Base-by-base conservation (phyloP, 2,113 vertebrate genomes). In the Actinemys pallida region DNA sequence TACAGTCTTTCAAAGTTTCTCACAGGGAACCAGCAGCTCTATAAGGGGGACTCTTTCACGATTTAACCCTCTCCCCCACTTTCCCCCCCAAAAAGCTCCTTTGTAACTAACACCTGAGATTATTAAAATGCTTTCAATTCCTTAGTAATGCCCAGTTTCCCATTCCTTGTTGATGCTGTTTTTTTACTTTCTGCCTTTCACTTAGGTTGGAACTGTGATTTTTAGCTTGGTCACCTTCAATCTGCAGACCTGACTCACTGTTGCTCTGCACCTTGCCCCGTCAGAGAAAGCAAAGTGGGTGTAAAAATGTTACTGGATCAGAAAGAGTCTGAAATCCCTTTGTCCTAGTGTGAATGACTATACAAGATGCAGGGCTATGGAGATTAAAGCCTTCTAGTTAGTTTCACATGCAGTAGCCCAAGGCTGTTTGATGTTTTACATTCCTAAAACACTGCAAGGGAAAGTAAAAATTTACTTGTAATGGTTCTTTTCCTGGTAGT, bases 191-290 rank as follows among this genome's bases (percentile, higher is more conserved):
- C 0, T 59, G 78, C 42, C 0, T 5, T 49, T n/a, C 47, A 86
- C 56, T 65, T 90, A 90, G 72, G 83, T 80, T 49, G 52, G 93
- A 29, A 47, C 88, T 88, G 79, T 78, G 62, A 10, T 92, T 86
- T 86, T 89, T 86, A 91, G 72, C 49, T 31, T 88, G 56, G 83
- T 39, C 6, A 53, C 72, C 76, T 89, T 90, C 49, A 45, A 39
- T 52, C 49, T 86, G 49, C 2, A 0, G 12, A 3, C 83, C 87
- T 0, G 0, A 50, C 50, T 25, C 27, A 90, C 0, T 69, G 8
- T 69, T 69, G 62, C 0, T 20, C 87, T 87, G 0, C 1, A 86
- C 92, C 83, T 94, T 87, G 59, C 42, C 78, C 81, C 95, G 78
- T 90, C 85, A 88, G 42, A 24, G 81, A 78, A 76, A 93, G 78